Conservation (phyloP, 53 echinoderm and acorn worm genomes). For the Echinarachnius parma region DNA sequence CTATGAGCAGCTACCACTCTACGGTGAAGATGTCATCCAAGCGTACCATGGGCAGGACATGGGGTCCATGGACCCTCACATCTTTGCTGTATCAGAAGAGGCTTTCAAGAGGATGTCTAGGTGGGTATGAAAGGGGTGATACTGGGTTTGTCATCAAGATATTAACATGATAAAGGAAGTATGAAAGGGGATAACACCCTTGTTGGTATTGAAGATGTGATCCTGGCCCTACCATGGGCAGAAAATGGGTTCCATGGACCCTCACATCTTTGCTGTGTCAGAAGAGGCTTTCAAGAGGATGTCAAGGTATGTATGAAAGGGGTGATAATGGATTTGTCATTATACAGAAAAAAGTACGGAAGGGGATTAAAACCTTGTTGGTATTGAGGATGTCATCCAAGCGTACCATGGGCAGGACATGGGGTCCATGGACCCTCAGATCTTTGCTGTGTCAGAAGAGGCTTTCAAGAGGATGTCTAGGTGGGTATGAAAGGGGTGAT, state of each 20-base stretch:
- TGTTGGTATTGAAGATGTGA: constrained; percentile 96
- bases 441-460: constrained; percentile 94
- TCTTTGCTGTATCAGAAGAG: constrained; percentile 94
- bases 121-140: constrained; percentile 51
- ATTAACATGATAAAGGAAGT: no score
- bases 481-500: constrained; percentile 56
- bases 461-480: constrained; percentile 86
- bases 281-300: constrained; percentile 92
- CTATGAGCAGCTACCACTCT: constrained; percentile 89
- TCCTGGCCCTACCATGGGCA: constrained; percentile 96
- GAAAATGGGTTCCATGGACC: constrained; percentile 98
- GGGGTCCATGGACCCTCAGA: constrained; percentile 98
- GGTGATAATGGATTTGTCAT: no score
- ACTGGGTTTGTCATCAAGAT: no score
- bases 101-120: constrained; percentile 86
- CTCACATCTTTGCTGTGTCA: constrained; percentile 94
- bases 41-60: constrained; percentile 99
- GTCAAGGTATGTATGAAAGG: constrained; percentile 65
- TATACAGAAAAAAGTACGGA: no score
- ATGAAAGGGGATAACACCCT: no score
- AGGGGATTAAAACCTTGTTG: no score
- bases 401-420: constrained; percentile 99
- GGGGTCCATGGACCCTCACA: constrained; percentile 98
- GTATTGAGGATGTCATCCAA: constrained; percentile 93
- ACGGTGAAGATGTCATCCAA: constrained; percentile 95